A percentile compares a stretch with the other conserved stretches of the same genome.
Conservation (phyloP, 2,797 vertebrate genomes). For the Bradypus variegatus region DNA sequence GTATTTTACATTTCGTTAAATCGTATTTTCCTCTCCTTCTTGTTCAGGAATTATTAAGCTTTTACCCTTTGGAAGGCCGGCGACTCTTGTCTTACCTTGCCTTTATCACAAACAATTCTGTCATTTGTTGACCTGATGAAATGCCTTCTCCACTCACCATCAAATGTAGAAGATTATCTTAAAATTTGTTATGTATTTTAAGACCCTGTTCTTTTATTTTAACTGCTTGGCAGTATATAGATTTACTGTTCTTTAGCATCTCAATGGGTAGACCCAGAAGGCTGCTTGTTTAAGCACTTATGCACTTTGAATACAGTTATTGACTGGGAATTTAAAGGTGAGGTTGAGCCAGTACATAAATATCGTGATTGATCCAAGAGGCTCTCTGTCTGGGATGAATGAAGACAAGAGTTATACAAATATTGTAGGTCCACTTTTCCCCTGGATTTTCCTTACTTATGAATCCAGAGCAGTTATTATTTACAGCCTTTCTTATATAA, state of each 20-base stretch:
- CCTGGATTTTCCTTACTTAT: neutral
- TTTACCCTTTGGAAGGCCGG: neutral
- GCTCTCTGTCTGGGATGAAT: neutral
- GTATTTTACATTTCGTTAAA: neutral
- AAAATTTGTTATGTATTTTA: neutral
- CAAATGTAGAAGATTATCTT: neutral
- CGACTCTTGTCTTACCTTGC: neutral
- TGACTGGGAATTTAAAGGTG: conserved; percentile 26
- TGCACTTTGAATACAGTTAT: neutral
- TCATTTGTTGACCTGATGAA: neutral
- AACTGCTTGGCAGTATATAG: neutral
- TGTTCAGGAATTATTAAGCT: neutral
- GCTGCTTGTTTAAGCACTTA: neutral
- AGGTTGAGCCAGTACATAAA: conserved; percentile 25
- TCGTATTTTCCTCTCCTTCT: neutral
- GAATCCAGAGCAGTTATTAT: neutral
- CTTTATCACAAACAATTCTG: neutral
- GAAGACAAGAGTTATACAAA: conserved; percentile 8
- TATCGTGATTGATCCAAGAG: neutral
- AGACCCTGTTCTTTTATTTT: neutral
- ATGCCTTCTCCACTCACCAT: neutral
- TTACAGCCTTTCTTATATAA: neutral
- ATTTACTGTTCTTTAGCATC: neutral
- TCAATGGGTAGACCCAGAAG: neutral
- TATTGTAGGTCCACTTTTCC: neutral